These are phyloP conservation scores for Elephantulus edwardii DNA, from an alignment of 2,113 vertebrate genomes.

Conservation along the genomic window DNA sequence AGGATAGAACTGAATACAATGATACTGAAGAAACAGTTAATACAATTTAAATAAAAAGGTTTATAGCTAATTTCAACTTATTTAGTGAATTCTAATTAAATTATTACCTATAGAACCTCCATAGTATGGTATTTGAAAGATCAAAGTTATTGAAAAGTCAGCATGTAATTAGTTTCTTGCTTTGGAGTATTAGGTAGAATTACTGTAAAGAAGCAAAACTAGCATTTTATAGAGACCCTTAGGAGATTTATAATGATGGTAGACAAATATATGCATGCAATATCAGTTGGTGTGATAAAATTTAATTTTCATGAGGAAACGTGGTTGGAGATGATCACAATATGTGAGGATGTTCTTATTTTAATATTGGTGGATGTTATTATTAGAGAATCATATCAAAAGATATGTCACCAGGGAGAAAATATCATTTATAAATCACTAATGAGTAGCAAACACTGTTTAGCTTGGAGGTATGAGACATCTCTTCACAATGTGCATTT, in stretches of 20 bases:
- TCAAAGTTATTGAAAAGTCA: constrained; percentile 91
- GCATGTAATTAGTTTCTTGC: constrained; percentile 92
- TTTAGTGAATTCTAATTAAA: constrained; percentile 87
- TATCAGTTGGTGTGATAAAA: constrained; percentile 90
- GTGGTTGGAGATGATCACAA: constrained; percentile 92
- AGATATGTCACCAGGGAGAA: constrained; percentile 99
- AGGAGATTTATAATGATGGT: constrained; percentile 91
- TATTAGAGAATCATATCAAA: constrained; percentile 98
- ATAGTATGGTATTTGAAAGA: constrained; percentile 85
- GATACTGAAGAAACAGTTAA: constrained; percentile 80
- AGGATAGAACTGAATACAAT: constrained; percentile 53
- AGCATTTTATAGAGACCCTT: constrained; percentile 90
- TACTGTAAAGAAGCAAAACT: constrained; percentile 90
- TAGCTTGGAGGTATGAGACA: constrained; percentile 93
- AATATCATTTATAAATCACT: constrained; percentile 99
- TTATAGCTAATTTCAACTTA: constrained; percentile 86
- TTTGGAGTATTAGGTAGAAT: constrained; percentile 91
- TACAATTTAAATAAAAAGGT: constrained; percentile 83
- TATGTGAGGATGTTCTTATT: constrained; percentile 93
- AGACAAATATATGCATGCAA: constrained; percentile 91
- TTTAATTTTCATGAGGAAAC: constrained; percentile 91
- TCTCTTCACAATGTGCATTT: constrained; percentile 89
- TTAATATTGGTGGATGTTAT: constrained; percentile 98
- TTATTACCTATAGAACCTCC: constrained; percentile 89
- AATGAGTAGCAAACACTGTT: constrained; percentile 98